phyloP scores from a whole-genome alignment of 2,113 vertebrate species.

The Struthidea cinerea region DNA sequence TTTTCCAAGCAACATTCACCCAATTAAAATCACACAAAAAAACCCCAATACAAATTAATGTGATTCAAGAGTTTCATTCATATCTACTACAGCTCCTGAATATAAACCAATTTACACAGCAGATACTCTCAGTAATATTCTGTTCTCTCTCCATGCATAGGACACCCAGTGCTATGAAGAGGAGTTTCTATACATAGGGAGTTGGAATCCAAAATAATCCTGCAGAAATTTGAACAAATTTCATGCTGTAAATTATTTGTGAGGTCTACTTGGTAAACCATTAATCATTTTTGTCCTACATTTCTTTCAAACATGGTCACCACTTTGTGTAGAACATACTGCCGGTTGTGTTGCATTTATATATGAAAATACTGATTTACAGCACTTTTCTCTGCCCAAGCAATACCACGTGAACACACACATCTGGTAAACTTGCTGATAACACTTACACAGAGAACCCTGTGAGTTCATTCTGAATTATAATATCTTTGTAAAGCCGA shows the following conservation, averaged over 20 bases:
- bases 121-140: not conserved
- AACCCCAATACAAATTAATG: fast-evolving
- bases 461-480: not conserved
- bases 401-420: not conserved
- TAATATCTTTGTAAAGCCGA: not conserved
- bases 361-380: not conserved
- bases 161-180: not conserved
- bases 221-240: not conserved
- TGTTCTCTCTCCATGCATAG: not conserved
- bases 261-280: not conserved
- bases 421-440: not conserved
- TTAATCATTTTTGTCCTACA: not conserved
- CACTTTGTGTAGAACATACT: not conserved
- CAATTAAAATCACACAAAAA: not conserved
- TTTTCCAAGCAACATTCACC: not conserved
- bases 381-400: not conserved
- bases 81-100: not conserved
- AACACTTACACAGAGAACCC: not conserved
- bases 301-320: not conserved
- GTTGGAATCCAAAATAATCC: not conserved
- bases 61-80: not conserved
- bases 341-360: not conserved
- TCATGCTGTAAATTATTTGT: not conserved
- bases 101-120: not conserved
- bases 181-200: not conserved